phyloP scores from a whole-genome alignment of 1,140 invertebrate genomes.

The Apis florea region DNA sequence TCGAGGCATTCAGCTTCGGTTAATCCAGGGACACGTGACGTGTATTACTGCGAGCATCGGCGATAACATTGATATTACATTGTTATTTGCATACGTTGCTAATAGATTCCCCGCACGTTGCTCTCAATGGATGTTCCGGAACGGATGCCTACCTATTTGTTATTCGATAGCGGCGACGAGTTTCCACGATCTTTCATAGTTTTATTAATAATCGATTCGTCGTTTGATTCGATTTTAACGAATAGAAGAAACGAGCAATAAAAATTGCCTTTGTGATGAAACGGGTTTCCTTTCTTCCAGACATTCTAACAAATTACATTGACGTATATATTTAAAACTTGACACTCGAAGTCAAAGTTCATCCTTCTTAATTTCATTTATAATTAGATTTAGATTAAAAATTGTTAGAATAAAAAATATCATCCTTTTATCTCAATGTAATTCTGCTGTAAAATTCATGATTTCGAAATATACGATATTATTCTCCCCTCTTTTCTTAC shows the following conservation, averaged over 20 bases:
- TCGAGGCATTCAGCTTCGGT: slow-evolving; percentile 35
- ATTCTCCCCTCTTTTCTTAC: background rate
- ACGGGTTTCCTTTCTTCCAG: background rate
- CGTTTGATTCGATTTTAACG: background rate
- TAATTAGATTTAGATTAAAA: no score
- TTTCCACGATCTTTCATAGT: background rate
- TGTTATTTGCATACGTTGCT: slow-evolving; percentile 46
- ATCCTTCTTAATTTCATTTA: no score
- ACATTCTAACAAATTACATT: background rate
- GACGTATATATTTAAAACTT: no score
- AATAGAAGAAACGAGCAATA: background rate
- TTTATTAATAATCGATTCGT: slow-evolving; percentile 8
- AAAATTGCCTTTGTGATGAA: background rate
- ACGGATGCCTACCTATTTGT: slow-evolving; percentile 4
- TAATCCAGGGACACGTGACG: slow-evolving; percentile 37
- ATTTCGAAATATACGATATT: no score
- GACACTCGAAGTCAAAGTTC: no score
- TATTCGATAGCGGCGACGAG: background rate
- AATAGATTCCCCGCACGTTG: slow-evolving; percentile 24
- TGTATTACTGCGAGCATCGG: slow-evolving; percentile 36
- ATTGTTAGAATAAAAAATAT: no score
- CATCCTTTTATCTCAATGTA: no score
- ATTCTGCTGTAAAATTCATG: no score
- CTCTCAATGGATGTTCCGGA: background rate
- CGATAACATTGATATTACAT: slow-evolving; percentile 46